These are phyloP conservation scores for Amphipoea lucens DNA, from an alignment of 2,888 invertebrate species.

Conservation along the genomic window DNA sequence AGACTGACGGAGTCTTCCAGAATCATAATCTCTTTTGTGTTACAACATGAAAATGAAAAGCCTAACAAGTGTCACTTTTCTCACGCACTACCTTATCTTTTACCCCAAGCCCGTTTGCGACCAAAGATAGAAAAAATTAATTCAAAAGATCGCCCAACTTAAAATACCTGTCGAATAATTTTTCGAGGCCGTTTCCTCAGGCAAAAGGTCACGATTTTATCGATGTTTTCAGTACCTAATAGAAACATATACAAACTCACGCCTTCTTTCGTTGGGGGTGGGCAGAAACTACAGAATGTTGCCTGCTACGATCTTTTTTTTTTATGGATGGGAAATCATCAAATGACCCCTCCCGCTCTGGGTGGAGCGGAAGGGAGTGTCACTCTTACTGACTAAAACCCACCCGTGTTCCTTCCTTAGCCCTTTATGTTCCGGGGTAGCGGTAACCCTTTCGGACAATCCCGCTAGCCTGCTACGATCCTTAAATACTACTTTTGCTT, in stretches of 20 bases:
- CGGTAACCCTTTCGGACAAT: too few species aligned
- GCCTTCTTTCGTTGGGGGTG: too few species aligned
- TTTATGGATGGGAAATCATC: too few species aligned
- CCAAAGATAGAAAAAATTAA: constrained; percentile 16
- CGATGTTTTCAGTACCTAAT: constrained; percentile 4
- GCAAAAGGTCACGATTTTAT: constrained; percentile 18
- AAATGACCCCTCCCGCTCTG: too few species aligned
- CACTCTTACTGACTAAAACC: too few species aligned
- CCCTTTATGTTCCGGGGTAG: too few species aligned
- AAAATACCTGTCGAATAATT: constrained; percentile 9
- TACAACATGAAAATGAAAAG: not conserved
- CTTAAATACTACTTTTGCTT: too few species aligned
- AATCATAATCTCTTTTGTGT: not conserved
- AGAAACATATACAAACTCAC: not conserved
- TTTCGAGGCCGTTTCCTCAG: not conserved
- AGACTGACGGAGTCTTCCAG: not conserved
- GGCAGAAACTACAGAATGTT: too few species aligned
- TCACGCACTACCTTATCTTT: constrained; percentile 6
- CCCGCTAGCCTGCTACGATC: too few species aligned
- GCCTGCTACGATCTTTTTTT: too few species aligned
- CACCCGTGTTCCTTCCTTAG: too few species aligned
- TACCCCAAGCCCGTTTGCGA: not conserved
- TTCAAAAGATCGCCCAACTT: constrained; percentile 8
- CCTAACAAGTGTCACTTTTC: not conserved
- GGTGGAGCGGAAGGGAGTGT: too few species aligned